phyloP scores from a whole-genome alignment of 2,797 vertebrate genomes.

The Cetoscarus ocellatus region DNA sequence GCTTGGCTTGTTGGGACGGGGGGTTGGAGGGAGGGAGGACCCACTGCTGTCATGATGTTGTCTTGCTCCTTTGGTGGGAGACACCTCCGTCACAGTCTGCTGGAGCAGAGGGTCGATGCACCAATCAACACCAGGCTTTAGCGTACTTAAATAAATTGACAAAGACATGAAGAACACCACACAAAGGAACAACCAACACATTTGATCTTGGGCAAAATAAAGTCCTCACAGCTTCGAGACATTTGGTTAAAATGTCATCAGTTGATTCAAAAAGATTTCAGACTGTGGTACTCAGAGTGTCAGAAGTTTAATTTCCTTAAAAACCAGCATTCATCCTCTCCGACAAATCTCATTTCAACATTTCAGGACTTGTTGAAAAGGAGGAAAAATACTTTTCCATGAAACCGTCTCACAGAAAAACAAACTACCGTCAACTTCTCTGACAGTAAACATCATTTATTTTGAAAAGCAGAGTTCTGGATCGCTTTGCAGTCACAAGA shows the following conservation, averaged over 20 bases:
- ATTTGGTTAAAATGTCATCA: neutral
- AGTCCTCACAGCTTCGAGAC: neutral
- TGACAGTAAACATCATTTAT: neutral
- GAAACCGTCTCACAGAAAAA: neutral
- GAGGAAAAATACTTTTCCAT: neutral
- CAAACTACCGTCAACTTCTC: conserved; percentile 2
- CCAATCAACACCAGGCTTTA: too few relatives aligned
- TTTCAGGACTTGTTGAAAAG: neutral
- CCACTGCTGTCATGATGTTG: too few relatives aligned
- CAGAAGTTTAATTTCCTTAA: neutral
- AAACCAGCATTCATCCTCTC: neutral
- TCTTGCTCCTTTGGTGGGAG: too few relatives aligned
- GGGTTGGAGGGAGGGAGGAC: too few relatives aligned
- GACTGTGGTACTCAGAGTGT: neutral
- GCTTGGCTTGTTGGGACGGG: too few relatives aligned
- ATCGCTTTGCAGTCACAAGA: neutral
- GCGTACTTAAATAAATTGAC: too few relatives aligned
- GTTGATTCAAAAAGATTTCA: neutral
- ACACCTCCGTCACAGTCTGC: too few relatives aligned
- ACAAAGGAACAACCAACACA: too few relatives aligned
- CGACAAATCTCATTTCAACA: too few relatives aligned
- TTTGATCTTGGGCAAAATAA: too few relatives aligned
- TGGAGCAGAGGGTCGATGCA: too few relatives aligned
- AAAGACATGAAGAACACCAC: too few relatives aligned
- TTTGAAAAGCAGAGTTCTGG: conserved; percentile 2